phyloP scores from a whole-genome alignment of 2,888 invertebrate species.

The Folsomia manolachei region DNA sequence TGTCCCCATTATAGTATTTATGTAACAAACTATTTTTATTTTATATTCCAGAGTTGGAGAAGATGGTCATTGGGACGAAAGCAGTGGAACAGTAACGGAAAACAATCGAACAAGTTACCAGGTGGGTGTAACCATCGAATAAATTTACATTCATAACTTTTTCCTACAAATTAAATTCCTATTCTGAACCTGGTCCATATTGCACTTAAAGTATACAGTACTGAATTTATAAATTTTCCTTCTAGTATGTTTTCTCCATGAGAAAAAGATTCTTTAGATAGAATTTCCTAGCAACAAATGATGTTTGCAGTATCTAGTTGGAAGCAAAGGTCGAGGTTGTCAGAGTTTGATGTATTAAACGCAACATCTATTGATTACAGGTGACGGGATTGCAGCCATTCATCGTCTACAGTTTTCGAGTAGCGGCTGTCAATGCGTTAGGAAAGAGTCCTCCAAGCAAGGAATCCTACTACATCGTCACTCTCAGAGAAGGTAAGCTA shows the following conservation, averaged over 20 bases:
- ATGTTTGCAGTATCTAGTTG: no score
- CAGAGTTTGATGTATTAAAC: constrained; percentile 18
- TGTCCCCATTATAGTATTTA: no score
- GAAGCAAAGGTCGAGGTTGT: background rate
- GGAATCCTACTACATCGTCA: constrained; percentile 71
- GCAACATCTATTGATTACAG: constrained; percentile 53
- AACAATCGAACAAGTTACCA: constrained; percentile 64
- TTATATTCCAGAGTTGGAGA: constrained; percentile 64
- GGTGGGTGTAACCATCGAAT: constrained; percentile 23
- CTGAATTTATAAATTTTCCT: no score
- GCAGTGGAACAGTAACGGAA: constrained; percentile 63
- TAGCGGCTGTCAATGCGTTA: constrained; percentile 69
- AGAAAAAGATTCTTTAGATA: no score
- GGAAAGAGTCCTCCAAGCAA: constrained; percentile 68
- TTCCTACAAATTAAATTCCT: background rate
- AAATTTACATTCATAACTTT: background rate
- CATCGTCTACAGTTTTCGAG: constrained; percentile 72
- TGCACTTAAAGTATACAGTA: no score
- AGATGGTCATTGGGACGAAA: constrained; percentile 65
- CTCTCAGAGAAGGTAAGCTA: constrained; percentile 68
- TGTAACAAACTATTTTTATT: no score
- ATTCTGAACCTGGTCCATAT: background rate
- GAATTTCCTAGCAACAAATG: background rate
- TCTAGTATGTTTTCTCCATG: no score
- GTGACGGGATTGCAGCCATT: constrained; percentile 68